A percentile compares a stretch with the other conserved stretches of the same genome.
These are phyloP conservation scores for Rhodophaea formosa DNA, from an alignment of 2,888 invertebrate genomes.

Conservation along the genomic window DNA sequence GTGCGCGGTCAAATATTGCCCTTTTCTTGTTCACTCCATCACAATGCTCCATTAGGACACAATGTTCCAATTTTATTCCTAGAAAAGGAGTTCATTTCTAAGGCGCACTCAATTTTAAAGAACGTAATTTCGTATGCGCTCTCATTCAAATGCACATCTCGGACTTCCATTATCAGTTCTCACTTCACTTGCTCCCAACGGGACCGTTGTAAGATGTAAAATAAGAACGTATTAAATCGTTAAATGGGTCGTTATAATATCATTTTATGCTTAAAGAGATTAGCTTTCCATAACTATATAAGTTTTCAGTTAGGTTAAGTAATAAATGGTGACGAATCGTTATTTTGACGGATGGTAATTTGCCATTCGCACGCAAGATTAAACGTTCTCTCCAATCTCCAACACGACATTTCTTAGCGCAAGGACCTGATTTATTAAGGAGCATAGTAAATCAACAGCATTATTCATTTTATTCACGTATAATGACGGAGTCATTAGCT, in stretches of 20 bases:
- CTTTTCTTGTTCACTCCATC: slow-evolving; percentile 49
- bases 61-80: slow-evolving; percentile 44
- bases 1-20: slow-evolving; percentile 58
- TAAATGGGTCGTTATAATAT: slow-evolving; percentile 1
- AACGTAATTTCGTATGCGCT: slow-evolving; percentile 38
- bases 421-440: not conserved
- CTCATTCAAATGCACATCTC: slow-evolving; percentile 52
- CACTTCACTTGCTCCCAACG: slow-evolving; percentile 24
- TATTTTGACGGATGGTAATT: slow-evolving; percentile 30
- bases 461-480: slow-evolving; percentile 23
- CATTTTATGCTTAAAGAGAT: not conserved
- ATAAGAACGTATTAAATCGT: slow-evolving; percentile 16
- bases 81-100: slow-evolving; percentile 38
- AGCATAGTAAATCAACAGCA: slow-evolving; percentile 4
- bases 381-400: slow-evolving; percentile 3
- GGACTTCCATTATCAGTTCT: slow-evolving; percentile 46
- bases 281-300: not conserved
- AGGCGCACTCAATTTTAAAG: slow-evolving; percentile 35
- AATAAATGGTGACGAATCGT: slow-evolving; percentile 35
- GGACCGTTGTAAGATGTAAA: slow-evolving; percentile 13
- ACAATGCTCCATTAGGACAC: slow-evolving; percentile 66
- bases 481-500: slow-evolving; percentile 29
- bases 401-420: not conserved
- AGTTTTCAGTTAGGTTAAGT: slow-evolving; percentile 22
- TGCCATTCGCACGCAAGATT: slow-evolving; percentile 31